These are phyloP conservation scores for Tetraodon nigroviridis DNA, from an alignment of 2,113 vertebrate genomes.

Conservation along the genomic window DNA sequence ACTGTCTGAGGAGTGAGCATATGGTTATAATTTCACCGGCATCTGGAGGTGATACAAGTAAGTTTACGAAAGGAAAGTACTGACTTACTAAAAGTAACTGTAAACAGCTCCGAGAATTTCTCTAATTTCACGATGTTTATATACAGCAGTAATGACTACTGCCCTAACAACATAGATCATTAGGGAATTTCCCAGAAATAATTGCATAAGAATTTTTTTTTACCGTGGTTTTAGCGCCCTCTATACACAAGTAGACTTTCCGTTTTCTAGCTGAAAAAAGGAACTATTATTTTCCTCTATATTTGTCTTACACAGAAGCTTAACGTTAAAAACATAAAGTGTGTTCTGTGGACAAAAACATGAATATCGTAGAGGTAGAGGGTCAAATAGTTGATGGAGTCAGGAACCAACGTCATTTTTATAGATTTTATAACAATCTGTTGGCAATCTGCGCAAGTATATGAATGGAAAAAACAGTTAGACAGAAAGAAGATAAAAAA, in stretches of 20 bases:
- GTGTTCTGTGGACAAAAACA: too few relatives aligned
- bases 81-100: conserved; percentile 22
- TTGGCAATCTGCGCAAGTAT: neutral
- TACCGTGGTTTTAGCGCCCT: conserved; percentile 37
- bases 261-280: neutral
- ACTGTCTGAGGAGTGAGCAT: conserved; percentile 54
- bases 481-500: neutral
- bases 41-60: conserved; percentile 64
- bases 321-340: too few relatives aligned
- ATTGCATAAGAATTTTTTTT: neutral
- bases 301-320: too few relatives aligned
- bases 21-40: conserved; percentile 68
- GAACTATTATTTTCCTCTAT: neutral
- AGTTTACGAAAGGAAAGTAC: conserved; percentile 31
- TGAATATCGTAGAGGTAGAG: too few relatives aligned
- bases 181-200: neutral
- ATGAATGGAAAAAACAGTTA: neutral
- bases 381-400: too few relatives aligned
- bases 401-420: too few relatives aligned
- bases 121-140: conserved; percentile 3
- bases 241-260: conserved; percentile 26
- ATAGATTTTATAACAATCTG: too few relatives aligned
- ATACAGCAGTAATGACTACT: conserved; percentile 8
- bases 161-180: conserved; percentile 8
- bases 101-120: conserved; percentile 11